Evolutionary conservation across 2,888 invertebrate genomes (phyloP), one percentile per base, ranked within the genome.

Genomic region (Polydrusus tereticollis): DNA sequence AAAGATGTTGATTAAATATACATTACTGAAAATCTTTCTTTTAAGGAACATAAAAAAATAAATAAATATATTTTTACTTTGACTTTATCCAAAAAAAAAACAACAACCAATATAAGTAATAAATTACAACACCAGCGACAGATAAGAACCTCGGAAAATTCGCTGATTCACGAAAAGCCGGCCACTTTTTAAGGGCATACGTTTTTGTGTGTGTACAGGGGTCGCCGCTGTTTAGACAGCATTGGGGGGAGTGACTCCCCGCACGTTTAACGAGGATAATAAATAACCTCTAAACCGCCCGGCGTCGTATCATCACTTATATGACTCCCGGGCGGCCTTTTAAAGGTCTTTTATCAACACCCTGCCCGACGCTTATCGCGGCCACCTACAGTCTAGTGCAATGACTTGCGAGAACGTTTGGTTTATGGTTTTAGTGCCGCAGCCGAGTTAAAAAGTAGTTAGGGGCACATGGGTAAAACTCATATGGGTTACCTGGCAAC

Each of bases 291-390:
- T 18, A 16, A 67, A 68, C 63, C 72, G 63, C 45, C 69, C 59
- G 72, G 58, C 75, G 72, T 33, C 74, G 76, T 76, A 80, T 78
- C 77, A 77, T 78, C 80, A 78, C 78, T 80, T 78, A 78, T 7
- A 26, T 79, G 74, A 78, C 75, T 78, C 77, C 78, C 77, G 77
- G 80, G 79, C 79, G 78, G 80, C 81, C 81, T 80, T 80, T 82
- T 82, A 81, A 80, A 77, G 77, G 77, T 78, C 78, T 79, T 79
- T 82, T 82, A 83, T 83, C 81, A 79, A 79, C 81, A 80, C 81
- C 78, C 80, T 77, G 77, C 70, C 78, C 76, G 78, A 77, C 79
- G 79, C 79, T 81, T 81, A 81, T 81, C 80, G 78, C 78, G 79
- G 52, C 52, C 52, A 52, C 52, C 26, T 52, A 52, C 52, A 76